phyloP scores from a whole-genome alignment of 2,888 invertebrate genomes.

The Thecophora atra region DNA sequence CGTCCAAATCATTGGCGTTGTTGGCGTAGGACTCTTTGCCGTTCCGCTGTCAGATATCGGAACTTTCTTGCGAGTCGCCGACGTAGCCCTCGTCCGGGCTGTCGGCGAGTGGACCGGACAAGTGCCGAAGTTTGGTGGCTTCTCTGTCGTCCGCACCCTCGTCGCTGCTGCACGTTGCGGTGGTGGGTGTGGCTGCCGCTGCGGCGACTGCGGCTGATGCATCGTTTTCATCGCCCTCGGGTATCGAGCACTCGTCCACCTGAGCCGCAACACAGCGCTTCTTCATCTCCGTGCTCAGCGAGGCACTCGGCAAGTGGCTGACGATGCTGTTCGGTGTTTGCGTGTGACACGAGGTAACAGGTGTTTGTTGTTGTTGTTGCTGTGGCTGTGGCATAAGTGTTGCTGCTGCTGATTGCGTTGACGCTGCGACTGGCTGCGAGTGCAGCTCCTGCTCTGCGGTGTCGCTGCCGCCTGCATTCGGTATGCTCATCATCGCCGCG shows the following conservation, averaged over 20 bases:
- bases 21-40: constrained; percentile 48
- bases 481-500: constrained; percentile 50
- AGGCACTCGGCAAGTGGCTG: constrained; percentile 48
- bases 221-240: constrained; percentile 65
- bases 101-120: constrained; percentile 71
- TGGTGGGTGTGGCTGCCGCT: constrained; percentile 43
- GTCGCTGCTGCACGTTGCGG: constrained; percentile 37
- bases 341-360: constrained; percentile 64
- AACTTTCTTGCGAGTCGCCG: constrained; percentile 75
- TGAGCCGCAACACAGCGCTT: constrained; percentile 73
- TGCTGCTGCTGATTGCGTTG: constrained; percentile 49
- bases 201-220: constrained; percentile 48
- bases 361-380: constrained; percentile 49
- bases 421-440: constrained; percentile 36
- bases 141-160: constrained; percentile 39
- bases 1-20: constrained; percentile 58
- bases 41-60: constrained; percentile 73
- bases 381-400: constrained; percentile 64
- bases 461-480: constrained; percentile 43
- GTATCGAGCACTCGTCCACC: constrained; percentile 66
- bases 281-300: constrained; percentile 45
- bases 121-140: constrained; percentile 68
- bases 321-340: constrained; percentile 61
- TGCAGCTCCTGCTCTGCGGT: constrained; percentile 42
- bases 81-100: constrained; percentile 90